Conservation (phyloP, 2,888 invertebrate species). For the Drosophila percnosoma region DNA sequence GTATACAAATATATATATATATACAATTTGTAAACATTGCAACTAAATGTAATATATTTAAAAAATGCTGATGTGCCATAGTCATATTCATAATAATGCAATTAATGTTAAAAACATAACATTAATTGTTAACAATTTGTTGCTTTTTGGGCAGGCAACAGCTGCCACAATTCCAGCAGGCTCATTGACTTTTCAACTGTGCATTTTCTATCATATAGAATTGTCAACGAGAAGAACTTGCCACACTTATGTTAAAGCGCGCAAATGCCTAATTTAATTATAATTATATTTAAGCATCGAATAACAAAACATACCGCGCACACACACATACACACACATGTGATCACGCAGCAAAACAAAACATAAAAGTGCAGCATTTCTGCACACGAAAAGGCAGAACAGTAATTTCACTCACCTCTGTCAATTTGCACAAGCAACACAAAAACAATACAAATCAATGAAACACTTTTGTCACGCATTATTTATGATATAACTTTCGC, state of each 20-base stretch:
- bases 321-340: constrained; percentile 11
- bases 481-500: constrained; percentile 40
- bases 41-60: constrained; percentile 1
- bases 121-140: constrained; percentile 8
- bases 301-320: constrained; percentile 66
- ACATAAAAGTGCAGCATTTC: constrained; percentile 11
- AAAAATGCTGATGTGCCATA: background rate
- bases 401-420: constrained; percentile 53
- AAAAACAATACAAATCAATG: constrained; percentile 68
- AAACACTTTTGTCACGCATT: constrained; percentile 72
- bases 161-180: constrained; percentile 23
- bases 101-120: background rate
- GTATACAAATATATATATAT: background rate
- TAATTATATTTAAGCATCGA: constrained; percentile 60
- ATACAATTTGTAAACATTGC: constrained; percentile 31
- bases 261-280: constrained; percentile 62
- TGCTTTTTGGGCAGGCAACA: constrained; percentile 4
- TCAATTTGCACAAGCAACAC: constrained; percentile 66
- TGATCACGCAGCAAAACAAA: constrained; percentile 36
- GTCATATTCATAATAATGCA: background rate
- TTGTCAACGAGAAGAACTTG: background rate
- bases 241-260: constrained; percentile 15
- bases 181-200: constrained; percentile 14
- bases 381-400: constrained; percentile 6
- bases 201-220: constrained; percentile 6